Evolutionary conservation across 2,888 invertebrate species (phyloP).

Genomic region (Sipha maydis): DNA sequence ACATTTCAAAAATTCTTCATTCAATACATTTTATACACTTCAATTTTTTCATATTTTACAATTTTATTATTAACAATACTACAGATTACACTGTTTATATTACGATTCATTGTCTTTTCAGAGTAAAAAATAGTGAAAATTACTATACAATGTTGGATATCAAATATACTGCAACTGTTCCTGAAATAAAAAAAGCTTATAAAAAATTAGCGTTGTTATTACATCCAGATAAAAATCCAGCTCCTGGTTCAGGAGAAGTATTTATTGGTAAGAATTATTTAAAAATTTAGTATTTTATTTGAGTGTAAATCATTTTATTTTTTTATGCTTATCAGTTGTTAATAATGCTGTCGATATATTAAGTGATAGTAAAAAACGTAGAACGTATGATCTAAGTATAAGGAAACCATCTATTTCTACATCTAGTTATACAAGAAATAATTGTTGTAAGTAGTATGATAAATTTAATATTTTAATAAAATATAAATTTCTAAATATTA

Average conservation of each 20-base stretch:
- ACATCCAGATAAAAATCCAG: slow-evolving; percentile 98
- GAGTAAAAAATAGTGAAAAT: slow-evolving; percentile 87
- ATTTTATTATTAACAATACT: no score
- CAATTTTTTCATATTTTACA: neutral
- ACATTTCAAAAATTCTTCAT: no score
- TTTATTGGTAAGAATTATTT: slow-evolving; percentile 70
- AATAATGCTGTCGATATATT: slow-evolving; percentile 38
- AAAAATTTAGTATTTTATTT: no score
- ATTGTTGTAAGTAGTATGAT: neutral
- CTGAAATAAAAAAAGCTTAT: slow-evolving; percentile 91
- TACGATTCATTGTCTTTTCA: slow-evolving; percentile 66
- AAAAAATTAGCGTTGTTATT: slow-evolving; percentile 92
- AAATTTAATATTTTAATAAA: neutral
- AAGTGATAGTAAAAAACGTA: slow-evolving; percentile 24
- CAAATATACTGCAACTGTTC: slow-evolving; percentile 85
- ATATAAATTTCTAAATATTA: neutral
- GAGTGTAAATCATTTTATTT: neutral
- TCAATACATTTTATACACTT: no score
- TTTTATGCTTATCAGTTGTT: slow-evolving; percentile 15
- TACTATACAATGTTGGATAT: slow-evolving; percentile 94
- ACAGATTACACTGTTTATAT: neutral
- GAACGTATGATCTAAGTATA: slow-evolving; percentile 22
- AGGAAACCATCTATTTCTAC: neutral
- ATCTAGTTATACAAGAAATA: neutral
- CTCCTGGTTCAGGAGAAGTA: slow-evolving; percentile 94